A percentile compares a stretch with the other conserved stretches of the same genome.
Conservation (phyloP, 2,888 invertebrate genomes). For the Brachyptera risi region DNA sequence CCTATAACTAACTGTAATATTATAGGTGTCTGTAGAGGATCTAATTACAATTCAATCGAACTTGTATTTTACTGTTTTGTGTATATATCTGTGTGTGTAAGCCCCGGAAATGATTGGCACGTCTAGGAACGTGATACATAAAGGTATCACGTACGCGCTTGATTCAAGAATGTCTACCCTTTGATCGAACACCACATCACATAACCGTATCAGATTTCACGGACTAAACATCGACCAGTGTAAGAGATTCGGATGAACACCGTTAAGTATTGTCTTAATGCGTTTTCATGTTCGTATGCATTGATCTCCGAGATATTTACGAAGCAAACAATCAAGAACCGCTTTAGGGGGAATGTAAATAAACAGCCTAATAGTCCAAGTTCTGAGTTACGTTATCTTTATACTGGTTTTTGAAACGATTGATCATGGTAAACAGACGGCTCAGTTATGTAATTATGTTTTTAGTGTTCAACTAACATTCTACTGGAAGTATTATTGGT, state of each 20-base stretch:
- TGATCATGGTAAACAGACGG: no score
- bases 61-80: background rate
- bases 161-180: background rate
- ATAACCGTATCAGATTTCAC: background rate
- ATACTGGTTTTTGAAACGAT: no score
- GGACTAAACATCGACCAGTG: background rate
- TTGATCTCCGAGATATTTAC: no score
- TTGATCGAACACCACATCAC: background rate
- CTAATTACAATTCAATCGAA: constrained; percentile 16
- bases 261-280: background rate
- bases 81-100: no score
- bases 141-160: constrained; percentile 6
- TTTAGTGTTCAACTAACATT: no score
- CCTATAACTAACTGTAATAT: background rate
- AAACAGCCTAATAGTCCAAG: no score
- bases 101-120: constrained; percentile 15
- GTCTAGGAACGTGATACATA: background rate
- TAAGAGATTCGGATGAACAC: background rate
- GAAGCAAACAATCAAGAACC: no score
- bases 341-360: background rate
- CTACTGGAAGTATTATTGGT: no score
- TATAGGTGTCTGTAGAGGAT: background rate
- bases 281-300: no score
- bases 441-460: no score
- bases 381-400: no score